Evolutionary conservation across 2,797 vertebrate genomes (phyloP).

Genomic region (Dendrocincla tyrannina): DNA sequence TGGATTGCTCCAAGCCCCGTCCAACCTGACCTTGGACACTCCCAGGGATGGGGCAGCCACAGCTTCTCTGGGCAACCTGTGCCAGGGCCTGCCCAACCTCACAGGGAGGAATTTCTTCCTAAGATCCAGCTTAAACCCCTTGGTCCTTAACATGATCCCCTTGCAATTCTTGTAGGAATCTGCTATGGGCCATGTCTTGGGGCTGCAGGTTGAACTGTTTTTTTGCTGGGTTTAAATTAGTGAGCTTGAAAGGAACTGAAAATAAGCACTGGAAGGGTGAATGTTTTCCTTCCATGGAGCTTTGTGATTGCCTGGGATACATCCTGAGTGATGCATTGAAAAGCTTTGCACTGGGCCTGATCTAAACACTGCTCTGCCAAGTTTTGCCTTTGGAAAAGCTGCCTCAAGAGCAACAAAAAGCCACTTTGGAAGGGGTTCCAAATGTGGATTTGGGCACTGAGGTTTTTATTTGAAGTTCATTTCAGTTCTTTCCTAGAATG

Average conservation of each 20-base stretch:
- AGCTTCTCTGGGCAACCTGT: neutral
- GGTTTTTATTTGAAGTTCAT: neutral
- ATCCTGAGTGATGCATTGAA: neutral
- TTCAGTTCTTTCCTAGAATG: neutral
- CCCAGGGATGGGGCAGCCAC: neutral
- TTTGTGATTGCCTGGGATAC: neutral
- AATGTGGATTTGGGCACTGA: neutral
- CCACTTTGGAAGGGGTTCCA: neutral
- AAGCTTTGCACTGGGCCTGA: accelerated
- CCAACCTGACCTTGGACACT: neutral
- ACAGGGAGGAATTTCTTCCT: neutral
- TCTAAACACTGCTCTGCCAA: neutral
- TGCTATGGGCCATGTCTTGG: neutral
- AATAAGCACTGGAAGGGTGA: neutral
- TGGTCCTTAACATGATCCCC: neutral
- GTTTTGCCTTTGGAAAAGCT: neutral
- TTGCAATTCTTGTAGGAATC: neutral
- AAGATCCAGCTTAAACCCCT: neutral
- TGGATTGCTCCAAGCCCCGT: accelerated
- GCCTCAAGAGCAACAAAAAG: neutral
- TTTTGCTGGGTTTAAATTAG: neutral
- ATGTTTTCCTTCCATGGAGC: neutral
- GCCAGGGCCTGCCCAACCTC: accelerated
- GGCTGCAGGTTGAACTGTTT: neutral
- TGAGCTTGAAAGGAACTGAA: neutral